phyloP scores from a whole-genome alignment of 2,797 vertebrate genomes.

The Myripristis murdjan region DNA sequence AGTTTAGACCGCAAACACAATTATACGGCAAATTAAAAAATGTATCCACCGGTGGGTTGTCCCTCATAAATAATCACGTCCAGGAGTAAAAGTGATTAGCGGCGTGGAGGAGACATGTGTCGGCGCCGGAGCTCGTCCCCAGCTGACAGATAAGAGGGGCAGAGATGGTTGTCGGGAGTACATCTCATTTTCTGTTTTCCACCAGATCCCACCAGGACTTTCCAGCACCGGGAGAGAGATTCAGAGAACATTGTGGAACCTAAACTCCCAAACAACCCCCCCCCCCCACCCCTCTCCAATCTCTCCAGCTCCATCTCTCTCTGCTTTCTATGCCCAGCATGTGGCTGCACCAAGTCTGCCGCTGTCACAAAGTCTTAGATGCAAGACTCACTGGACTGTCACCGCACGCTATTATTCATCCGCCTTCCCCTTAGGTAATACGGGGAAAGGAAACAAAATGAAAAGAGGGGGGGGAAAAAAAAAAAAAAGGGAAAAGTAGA shows the following conservation, averaged over 20 bases:
- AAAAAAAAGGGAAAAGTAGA: background rate
- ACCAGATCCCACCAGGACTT: too few relatives aligned
- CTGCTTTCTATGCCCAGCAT: too few relatives aligned
- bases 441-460: constrained; percentile 18
- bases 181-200: constrained; percentile 84
- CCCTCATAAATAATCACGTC: constrained; percentile 93
- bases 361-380: constrained; percentile 65
- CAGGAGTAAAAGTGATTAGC: constrained; percentile 88
- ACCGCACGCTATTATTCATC: constrained; percentile 51
- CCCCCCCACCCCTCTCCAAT: background rate
- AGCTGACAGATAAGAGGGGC: constrained; percentile 80
- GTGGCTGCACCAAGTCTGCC: too few relatives aligned
- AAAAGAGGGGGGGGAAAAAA: background rate
- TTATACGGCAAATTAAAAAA: constrained; percentile 93
- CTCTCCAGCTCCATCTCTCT: constrained; percentile 6
- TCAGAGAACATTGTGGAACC: too few relatives aligned
- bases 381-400: constrained; percentile 57
- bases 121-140: constrained; percentile 77
- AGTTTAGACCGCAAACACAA: constrained; percentile 90
- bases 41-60: constrained; percentile 90
- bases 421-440: constrained; percentile 17
- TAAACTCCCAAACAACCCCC: constrained; percentile 1
- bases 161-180: constrained; percentile 80
- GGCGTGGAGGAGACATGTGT: constrained; percentile 80
- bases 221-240: background rate